Evolutionary conservation across 1,140 invertebrate species (phyloP).

Genomic region (Drosophila oshimai): DNA sequence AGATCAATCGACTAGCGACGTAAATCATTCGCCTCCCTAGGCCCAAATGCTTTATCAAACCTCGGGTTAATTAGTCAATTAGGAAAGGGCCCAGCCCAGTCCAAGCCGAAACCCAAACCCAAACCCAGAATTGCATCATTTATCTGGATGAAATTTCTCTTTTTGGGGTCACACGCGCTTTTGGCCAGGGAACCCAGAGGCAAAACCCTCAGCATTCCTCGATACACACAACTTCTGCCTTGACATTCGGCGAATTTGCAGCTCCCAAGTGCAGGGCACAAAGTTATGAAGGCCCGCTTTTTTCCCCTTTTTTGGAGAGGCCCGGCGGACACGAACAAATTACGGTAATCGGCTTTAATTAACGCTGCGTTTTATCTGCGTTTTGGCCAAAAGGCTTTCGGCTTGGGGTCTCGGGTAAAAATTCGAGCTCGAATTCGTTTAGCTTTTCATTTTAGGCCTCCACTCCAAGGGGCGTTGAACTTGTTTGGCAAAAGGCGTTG

Average conservation of each 20-base stretch:
- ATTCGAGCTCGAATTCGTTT: constrained; percentile 10
- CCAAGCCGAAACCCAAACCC: not conserved
- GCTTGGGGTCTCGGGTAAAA: not conserved
- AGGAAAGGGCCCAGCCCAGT: constrained; percentile 31
- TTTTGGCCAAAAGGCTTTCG: constrained; percentile 39
- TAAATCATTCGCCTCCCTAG: constrained; percentile 35
- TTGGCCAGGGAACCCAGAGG: constrained; percentile 37
- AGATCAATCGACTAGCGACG: constrained; percentile 26
- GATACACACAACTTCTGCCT: constrained; percentile 50
- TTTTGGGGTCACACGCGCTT: constrained; percentile 65
- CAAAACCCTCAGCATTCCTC: constrained; percentile 22
- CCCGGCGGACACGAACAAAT: constrained; percentile 74
- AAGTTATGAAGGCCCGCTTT: constrained; percentile 46
- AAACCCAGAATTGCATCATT: constrained; percentile 67
- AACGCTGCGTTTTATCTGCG: constrained; percentile 69
- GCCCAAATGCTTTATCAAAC: constrained; percentile 29
- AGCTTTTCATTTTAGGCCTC: constrained; percentile 22
- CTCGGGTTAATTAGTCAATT: constrained; percentile 53
- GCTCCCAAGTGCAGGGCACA: constrained; percentile 34
- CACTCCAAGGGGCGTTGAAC: constrained; percentile 61
- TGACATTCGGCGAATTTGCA: constrained; percentile 62
- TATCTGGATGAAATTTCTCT: constrained; percentile 67
- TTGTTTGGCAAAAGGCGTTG: constrained; percentile 61
- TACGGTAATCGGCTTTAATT: constrained; percentile 78
- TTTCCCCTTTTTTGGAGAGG: no score